phyloP scores from a whole-genome alignment of 2,113 vertebrate genomes.

The human region DNA sequence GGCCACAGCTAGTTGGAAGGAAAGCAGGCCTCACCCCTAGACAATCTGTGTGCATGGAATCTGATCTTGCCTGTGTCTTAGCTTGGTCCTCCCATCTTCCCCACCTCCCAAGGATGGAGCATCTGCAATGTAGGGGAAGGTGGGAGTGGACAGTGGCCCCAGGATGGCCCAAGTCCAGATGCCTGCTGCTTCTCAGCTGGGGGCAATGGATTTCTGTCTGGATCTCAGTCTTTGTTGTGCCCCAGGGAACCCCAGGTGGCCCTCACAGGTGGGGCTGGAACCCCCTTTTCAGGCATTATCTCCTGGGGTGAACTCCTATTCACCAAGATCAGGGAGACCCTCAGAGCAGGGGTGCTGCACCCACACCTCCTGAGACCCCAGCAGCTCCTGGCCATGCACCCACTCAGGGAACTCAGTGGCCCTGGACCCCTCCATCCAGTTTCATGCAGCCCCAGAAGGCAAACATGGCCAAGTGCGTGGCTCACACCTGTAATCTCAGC shows the following conservation, averaged over 20 bases:
- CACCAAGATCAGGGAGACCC: accelerated
- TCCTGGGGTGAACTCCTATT: not conserved
- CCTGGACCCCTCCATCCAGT: too few species aligned
- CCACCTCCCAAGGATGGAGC: slow-evolving; percentile 95
- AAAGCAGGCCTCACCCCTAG: not conserved
- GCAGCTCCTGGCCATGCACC: too few species aligned
- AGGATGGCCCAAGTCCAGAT: accelerated
- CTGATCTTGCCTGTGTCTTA: slow-evolving; percentile 90
- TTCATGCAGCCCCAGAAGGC: too few species aligned
- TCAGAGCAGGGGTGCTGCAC: not conserved
- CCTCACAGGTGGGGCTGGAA: not conserved
- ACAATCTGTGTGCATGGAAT: accelerated
- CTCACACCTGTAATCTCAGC: too few species aligned
- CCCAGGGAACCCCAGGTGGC: not conserved
- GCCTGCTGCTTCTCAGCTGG: too few species aligned
- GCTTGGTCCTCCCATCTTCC: slow-evolving; percentile 92
- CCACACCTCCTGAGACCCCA: too few species aligned
- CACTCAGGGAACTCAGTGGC: too few species aligned
- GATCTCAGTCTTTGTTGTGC: not conserved
- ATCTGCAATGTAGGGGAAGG: slow-evolving; percentile 82
- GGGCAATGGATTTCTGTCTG: too few species aligned
- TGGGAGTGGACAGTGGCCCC: not conserved
- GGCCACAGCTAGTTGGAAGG: accelerated
- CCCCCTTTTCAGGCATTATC: accelerated
- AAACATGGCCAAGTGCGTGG: too few species aligned